phyloP scores from a whole-genome alignment of 2,888 invertebrate species.

The Altica lythri region DNA sequence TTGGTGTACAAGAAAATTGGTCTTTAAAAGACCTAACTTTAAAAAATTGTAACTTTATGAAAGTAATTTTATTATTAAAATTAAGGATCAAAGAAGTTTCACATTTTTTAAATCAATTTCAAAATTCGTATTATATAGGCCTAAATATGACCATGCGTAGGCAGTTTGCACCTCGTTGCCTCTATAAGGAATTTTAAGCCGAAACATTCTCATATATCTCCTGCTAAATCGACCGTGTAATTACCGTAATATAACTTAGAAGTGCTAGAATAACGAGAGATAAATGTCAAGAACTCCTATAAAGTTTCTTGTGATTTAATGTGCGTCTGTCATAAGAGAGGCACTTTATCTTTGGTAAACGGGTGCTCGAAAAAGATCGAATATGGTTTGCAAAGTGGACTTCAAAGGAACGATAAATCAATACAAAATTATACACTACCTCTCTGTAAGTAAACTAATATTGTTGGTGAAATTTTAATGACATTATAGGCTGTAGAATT shows the following conservation, averaged over 20 bases:
- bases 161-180: neutral
- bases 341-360: conserved; percentile 7
- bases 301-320: conserved; percentile 16
- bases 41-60: no score
- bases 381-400: neutral
- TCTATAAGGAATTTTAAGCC: neutral
- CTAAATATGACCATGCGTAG: neutral
- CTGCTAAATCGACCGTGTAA: conserved; percentile 17
- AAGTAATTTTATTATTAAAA: no score
- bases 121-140: conserved; percentile 1
- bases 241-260: conserved; percentile 11
- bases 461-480: no score
- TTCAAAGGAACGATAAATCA: neutral
- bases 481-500: no score
- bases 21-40: no score
- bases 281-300: conserved; percentile 8
- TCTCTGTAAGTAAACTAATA: no score
- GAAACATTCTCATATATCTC: conserved; percentile 15
- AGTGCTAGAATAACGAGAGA: conserved; percentile 10
- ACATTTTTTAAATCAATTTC: no score
- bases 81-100: no score
- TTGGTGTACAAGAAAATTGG: no score
- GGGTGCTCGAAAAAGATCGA: neutral
- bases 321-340: neutral
- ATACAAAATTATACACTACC: neutral